A percentile compares a stretch with the other conserved stretches of the same genome.
phyloP scores from a whole-genome alignment of 2,797 vertebrate genomes.

The Hipposideros larvatus region DNA sequence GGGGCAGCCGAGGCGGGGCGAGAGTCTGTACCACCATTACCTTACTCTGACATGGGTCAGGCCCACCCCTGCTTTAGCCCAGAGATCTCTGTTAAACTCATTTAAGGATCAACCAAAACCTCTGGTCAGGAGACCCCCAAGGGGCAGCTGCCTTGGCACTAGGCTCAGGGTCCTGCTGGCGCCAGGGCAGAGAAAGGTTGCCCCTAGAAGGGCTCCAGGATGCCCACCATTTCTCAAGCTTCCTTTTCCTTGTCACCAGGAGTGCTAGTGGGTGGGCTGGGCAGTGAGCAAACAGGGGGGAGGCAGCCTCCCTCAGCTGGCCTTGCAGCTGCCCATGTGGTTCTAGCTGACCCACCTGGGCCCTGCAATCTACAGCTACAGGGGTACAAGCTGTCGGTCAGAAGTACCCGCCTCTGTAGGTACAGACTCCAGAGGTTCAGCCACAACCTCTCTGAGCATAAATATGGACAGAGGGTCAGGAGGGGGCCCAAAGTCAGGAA shows the following conservation, averaged over 20 bases:
- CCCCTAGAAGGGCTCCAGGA: background rate
- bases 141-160: background rate
- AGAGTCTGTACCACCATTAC: background rate
- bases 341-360: background rate
- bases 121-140: background rate
- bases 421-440: background rate
- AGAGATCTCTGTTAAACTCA: background rate
- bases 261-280: no score
- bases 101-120: background rate
- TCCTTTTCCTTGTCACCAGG: background rate
- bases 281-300: background rate
- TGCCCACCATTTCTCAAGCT: background rate
- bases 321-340: rapidly evolving
- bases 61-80: background rate
- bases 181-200: background rate
- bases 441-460: background rate
- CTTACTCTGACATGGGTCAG: rapidly evolving
- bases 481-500: background rate
- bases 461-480: background rate
- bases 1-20: background rate
- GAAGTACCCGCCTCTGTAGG: background rate
- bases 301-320: background rate
- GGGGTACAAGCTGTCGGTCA: no score
- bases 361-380: background rate
- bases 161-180: background rate